phyloP scores from a whole-genome alignment of 2,888 invertebrate species.

The Drosophila atroscutellata region DNA sequence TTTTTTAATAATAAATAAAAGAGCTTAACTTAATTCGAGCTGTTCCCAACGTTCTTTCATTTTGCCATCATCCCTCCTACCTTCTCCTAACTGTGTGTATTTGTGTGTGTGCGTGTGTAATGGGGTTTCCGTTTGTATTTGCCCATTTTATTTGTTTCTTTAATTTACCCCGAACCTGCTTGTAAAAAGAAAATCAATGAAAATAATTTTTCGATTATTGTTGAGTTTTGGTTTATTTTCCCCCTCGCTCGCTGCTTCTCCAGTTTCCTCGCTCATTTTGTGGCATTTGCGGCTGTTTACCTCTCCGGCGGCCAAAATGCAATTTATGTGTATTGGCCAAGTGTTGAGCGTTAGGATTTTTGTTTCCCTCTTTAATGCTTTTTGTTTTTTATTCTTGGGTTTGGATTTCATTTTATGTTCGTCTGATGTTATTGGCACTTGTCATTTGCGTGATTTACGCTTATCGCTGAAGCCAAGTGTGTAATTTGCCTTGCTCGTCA shows the following conservation, averaged over 20 bases:
- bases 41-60: slow-evolving; percentile 55
- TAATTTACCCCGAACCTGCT: slow-evolving; percentile 53
- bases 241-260: background rate
- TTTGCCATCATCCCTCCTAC: background rate
- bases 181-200: slow-evolving; percentile 26
- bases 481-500: slow-evolving; percentile 64
- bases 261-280: slow-evolving; percentile 40
- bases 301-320: slow-evolving; percentile 77
- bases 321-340: slow-evolving; percentile 69
- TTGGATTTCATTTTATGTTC: slow-evolving; percentile 44
- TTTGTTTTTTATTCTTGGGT: slow-evolving; percentile 29
- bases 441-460: slow-evolving; percentile 77
- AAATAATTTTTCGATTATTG: slow-evolving; percentile 77
- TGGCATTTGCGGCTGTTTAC: slow-evolving; percentile 76
- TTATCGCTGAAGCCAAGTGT: slow-evolving; percentile 63
- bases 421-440: slow-evolving; percentile 70
- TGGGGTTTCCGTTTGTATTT: slow-evolving; percentile 70
- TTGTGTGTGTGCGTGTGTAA: slow-evolving; percentile 35
- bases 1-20: slow-evolving; percentile 82
- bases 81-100: background rate
- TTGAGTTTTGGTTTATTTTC: slow-evolving; percentile 71
- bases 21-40: slow-evolving; percentile 79
- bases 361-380: slow-evolving; percentile 17
- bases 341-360: slow-evolving; percentile 45
- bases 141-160: slow-evolving; percentile 74